phyloP scores from a whole-genome alignment of 1,140 invertebrate genomes.

The Penaeus indicus region DNA sequence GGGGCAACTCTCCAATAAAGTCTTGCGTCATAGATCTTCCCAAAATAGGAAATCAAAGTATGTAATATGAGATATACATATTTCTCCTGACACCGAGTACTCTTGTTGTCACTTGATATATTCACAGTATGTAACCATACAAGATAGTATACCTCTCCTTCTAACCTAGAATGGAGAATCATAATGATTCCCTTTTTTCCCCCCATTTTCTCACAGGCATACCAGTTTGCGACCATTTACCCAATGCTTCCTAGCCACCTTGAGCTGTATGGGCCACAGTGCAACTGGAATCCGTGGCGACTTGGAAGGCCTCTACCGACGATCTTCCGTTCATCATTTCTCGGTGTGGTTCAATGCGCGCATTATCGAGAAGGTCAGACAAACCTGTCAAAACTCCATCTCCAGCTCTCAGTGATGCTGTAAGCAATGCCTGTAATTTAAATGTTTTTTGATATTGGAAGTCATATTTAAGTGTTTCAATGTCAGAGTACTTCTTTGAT shows the following conservation, averaged over 20 bases:
- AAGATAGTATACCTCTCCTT: too few species aligned
- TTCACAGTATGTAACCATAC: too few species aligned
- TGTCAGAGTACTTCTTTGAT: conserved; percentile 19
- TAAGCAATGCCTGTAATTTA: conserved; percentile 71
- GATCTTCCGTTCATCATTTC: conserved; percentile 90
- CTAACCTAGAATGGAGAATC: too few species aligned
- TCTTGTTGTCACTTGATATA: too few species aligned
- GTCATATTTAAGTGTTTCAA: conserved; percentile 21
- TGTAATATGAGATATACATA: too few species aligned
- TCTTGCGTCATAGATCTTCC: too few species aligned
- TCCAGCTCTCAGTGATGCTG: conserved; percentile 90
- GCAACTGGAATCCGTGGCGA: conserved; percentile 95
- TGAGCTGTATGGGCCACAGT: conserved; percentile 90
- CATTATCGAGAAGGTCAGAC: conserved; percentile 85
- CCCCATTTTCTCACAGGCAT: conserved; percentile 77
- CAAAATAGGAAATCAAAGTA: too few species aligned
- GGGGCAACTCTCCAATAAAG: too few species aligned
- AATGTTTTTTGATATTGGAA: not conserved
- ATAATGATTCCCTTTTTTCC: too few species aligned
- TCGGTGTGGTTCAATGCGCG: conserved; percentile 92
- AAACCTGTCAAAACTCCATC: conserved; percentile 91
- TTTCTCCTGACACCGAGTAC: too few species aligned
- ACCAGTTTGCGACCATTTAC: conserved; percentile 90
- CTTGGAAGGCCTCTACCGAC: conserved; percentile 92
- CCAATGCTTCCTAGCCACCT: conserved; percentile 92